Evolutionary conservation across 2,797 vertebrate genomes (phyloP).

Genomic region (Artibeus lituratus): DNA sequence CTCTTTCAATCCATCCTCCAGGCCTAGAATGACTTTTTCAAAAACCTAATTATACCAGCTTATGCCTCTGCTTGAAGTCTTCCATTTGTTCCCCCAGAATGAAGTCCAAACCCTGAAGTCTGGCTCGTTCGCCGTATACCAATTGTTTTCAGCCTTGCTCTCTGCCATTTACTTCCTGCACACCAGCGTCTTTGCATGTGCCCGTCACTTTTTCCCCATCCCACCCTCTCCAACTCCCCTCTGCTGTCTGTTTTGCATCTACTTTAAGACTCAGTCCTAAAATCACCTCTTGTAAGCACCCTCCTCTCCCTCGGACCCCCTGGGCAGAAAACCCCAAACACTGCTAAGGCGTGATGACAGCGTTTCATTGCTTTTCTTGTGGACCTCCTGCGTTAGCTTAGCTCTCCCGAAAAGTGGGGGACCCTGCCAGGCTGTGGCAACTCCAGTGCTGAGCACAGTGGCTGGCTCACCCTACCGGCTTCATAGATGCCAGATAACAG

Average conservation of each 20-base stretch:
- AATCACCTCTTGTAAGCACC: background rate
- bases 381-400: background rate
- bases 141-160: background rate
- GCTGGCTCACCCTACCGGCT: accelerated
- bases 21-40: background rate
- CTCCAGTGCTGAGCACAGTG: background rate
- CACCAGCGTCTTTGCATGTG: background rate
- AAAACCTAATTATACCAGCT: background rate
- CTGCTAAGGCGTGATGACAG: background rate
- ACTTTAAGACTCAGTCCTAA: background rate
- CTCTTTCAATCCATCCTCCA: background rate
- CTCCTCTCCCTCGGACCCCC: background rate
- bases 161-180: background rate
- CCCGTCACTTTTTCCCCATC: background rate
- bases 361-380: background rate
- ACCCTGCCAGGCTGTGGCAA: background rate
- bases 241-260: background rate
- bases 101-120: background rate
- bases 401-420: background rate
- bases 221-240: background rate
- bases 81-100: background rate
- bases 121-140: background rate
- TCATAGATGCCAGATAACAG: background rate
- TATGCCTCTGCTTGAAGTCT: background rate
- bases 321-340: background rate